Evolutionary conservation across 2,797 vertebrate genomes (phyloP).

Genomic region (Zalophus californianus): DNA sequence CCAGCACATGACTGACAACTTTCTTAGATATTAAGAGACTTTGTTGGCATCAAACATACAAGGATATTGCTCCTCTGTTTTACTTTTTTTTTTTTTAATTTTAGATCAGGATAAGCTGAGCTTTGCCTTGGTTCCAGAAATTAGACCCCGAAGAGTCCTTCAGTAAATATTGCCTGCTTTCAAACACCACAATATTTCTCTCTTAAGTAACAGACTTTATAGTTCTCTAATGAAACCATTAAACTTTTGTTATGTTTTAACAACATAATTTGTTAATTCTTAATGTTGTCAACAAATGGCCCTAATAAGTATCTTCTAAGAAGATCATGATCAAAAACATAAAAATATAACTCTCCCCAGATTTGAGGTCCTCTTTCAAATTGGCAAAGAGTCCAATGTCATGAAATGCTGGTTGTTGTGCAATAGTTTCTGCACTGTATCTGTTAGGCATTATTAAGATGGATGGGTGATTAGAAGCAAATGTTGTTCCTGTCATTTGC

Average conservation of each 20-base stretch:
- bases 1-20: not conserved
- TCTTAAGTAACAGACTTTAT: slow-evolving; percentile 68
- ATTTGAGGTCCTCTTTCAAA: slow-evolving; percentile 62
- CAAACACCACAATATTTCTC: slow-evolving; percentile 30
- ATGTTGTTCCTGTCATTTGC: slow-evolving; percentile 64
- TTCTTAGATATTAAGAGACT: not conserved
- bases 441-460: slow-evolving; percentile 67
- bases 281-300: slow-evolving; percentile 75
- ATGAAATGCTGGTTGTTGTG: not conserved
- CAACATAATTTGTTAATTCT: slow-evolving; percentile 73
- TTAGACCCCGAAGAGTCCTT: not conserved
- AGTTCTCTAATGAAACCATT: slow-evolving; percentile 70
- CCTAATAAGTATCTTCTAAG: slow-evolving; percentile 70
- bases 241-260: slow-evolving; percentile 70
- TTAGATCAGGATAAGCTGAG: slow-evolving; percentile 41
- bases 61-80: not conserved
- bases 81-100: not conserved
- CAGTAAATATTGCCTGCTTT: slow-evolving; percentile 56
- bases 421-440: not conserved
- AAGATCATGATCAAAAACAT: slow-evolving; percentile 67
- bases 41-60: not conserved
- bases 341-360: slow-evolving; percentile 3
- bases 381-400: not conserved
- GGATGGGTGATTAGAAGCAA: slow-evolving; percentile 70
- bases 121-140: slow-evolving; percentile 61